phyloP scores from a whole-genome alignment of 2,113 vertebrate genomes.

The Megalops atlanticus region DNA sequence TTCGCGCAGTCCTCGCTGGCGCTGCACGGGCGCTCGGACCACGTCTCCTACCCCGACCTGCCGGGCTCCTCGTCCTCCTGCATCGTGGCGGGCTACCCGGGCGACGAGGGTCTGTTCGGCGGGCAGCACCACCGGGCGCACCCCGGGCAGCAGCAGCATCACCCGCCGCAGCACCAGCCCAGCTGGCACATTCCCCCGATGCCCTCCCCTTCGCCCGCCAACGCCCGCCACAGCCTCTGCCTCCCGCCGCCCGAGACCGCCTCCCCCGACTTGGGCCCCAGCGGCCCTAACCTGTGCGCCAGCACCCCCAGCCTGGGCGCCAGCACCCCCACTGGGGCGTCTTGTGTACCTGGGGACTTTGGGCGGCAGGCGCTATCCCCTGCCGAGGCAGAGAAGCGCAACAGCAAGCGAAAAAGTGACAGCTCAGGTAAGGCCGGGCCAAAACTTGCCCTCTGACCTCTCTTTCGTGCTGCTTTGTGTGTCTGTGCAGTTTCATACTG shows the following conservation, averaged over 20 bases:
- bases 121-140: slow-evolving; percentile 81
- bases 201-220: slow-evolving; percentile 69
- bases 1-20: slow-evolving; percentile 89
- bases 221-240: slow-evolving; percentile 81
- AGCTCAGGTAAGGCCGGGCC: slow-evolving; percentile 84
- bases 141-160: slow-evolving; percentile 70
- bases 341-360: slow-evolving; percentile 89
- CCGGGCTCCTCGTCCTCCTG: slow-evolving; percentile 83
- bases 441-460: not conserved
- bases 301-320: slow-evolving; percentile 84
- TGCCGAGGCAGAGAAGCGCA: slow-evolving; percentile 89
- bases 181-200: slow-evolving; percentile 91
- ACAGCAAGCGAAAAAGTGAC: slow-evolving; percentile 91
- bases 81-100: slow-evolving; percentile 89
- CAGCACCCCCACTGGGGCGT: slow-evolving; percentile 82
- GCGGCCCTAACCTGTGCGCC: slow-evolving; percentile 84
- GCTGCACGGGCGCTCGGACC: slow-evolving; percentile 92
- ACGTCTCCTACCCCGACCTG: slow-evolving; percentile 95
- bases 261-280: slow-evolving; percentile 83
- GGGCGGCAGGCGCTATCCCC: slow-evolving; percentile 90
- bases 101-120: slow-evolving; percentile 88
- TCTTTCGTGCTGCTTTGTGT: not conserved
- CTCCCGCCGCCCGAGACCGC: slow-evolving; percentile 81
- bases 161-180: slow-evolving; percentile 77
- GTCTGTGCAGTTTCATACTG: not conserved